Conservation (phyloP, 2,797 vertebrate species). For the Scleropages formosus region DNA sequence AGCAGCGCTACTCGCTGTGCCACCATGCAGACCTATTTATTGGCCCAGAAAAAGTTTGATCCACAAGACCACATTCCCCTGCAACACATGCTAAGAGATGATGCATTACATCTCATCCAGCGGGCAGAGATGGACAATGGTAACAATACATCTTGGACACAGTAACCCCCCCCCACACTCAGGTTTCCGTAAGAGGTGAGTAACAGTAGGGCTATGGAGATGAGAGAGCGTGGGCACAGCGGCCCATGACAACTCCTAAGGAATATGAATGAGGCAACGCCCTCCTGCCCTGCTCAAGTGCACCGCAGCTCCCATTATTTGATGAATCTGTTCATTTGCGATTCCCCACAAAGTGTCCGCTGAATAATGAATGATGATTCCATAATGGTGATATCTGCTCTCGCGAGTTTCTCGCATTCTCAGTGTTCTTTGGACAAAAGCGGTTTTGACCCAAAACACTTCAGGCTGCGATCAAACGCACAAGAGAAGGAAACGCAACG, state of each 20-base stretch:
- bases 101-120: too few species aligned
- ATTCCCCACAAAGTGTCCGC: constrained; percentile 9
- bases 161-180: background rate
- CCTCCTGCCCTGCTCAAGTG: background rate
- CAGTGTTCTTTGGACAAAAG: background rate
- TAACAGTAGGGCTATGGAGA: background rate
- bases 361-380: constrained; percentile 27
- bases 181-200: background rate
- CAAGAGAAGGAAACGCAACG: background rate
- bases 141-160: background rate
- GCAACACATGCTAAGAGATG: too few species aligned
- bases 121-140: background rate
- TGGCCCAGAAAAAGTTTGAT: too few species aligned
- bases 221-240: background rate
- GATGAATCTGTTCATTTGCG: constrained; percentile 32
- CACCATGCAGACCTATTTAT: too few species aligned
- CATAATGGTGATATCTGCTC: background rate
- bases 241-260: background rate
- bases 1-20: too few species aligned
- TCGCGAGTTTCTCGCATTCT: background rate
- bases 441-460: background rate
- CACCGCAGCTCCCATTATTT: constrained; percentile 21
- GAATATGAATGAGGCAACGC: constrained; percentile 4
- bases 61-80: too few species aligned
- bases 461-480: background rate